Evolutionary conservation across 2,888 invertebrate species (phyloP).

Genomic region (Andricus quercusramuli): DNA sequence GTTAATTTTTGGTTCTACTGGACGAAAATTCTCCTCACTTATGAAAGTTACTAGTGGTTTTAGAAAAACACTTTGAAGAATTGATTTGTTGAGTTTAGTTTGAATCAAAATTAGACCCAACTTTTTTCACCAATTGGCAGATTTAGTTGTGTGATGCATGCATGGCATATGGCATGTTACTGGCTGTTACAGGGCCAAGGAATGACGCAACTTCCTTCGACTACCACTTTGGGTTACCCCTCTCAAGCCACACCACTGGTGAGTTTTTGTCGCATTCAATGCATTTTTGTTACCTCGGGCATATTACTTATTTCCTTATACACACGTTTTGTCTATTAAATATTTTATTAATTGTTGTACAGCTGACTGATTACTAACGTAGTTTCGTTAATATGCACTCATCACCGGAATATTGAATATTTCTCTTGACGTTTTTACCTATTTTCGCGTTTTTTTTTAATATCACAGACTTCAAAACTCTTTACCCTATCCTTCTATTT

Average conservation of each 20-base stretch:
- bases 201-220: conserved; percentile 77
- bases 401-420: conserved; percentile 31
- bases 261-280: conserved; percentile 63
- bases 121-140: conserved; percentile 62
- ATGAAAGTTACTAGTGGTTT: background rate
- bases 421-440: conserved; percentile 9
- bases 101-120: conserved; percentile 20
- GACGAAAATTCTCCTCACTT: background rate
- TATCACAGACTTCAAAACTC: no score
- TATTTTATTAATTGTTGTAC: conserved; percentile 30
- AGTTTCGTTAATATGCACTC: conserved; percentile 10
- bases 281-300: background rate
- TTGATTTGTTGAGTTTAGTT: background rate
- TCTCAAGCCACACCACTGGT: conserved; percentile 73
- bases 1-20: background rate
- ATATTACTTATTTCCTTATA: conserved; percentile 27
- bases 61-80: background rate
- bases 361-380: conserved; percentile 32
- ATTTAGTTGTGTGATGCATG: conserved; percentile 75
- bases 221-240: conserved; percentile 71
- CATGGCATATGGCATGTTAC: conserved; percentile 75
- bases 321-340: conserved; percentile 28
- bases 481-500: no score
- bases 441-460: background rate
- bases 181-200: conserved; percentile 79